Base-by-base conservation (phyloP, 1,140 invertebrate species). In the Anastatus disparis region DNA sequence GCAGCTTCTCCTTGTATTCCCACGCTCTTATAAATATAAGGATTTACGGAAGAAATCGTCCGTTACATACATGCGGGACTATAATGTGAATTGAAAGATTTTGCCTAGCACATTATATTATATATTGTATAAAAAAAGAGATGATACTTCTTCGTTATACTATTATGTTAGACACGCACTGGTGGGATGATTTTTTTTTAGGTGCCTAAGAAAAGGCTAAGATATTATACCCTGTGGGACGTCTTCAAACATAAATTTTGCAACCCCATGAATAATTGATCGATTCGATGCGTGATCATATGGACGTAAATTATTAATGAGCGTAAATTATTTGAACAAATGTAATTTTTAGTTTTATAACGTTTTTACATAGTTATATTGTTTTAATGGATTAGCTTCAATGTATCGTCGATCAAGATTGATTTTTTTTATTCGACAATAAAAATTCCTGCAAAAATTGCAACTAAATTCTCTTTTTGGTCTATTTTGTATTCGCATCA, bases 251-350 rank as follows among this genome's bases (percentile, higher is more conserved):
- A 78, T 81, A 80, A 77, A 78, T 80, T 80, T 78, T 61, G 74
- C 79, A 77, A 76, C 53, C 76, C 78, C 74, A 81, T 81, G 81
- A 81, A 81, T 81, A 81, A 81, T 81, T 79, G 81, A 81, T 81
- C 79, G 79, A 81, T 77, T 81, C 79, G 78, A 80, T 81, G 79
- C 76, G 76, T 79, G 77, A 74, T 72, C 77, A 68, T 44, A n/a
- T n/a, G n/a, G n/a, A n/a, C n/a, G n/a, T n/a, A n/a, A n/a, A n/a
- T n/a, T n/a, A n/a, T n/a, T n/a, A n/a, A n/a, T n/a, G 7, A 22
- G 78, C 73, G 77, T 81, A 81, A 81, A 81, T 81, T 78, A 79
- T 78, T 35, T 35, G 66, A n/a, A n/a, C n/a, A n/a, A n/a, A n/a
- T n/a, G n/a, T n/a, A n/a, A n/a, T n/a, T n/a, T n/a, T n/a, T n/a